phyloP scores from a whole-genome alignment of 1,140 invertebrate genomes.

The Hydropsyche tenuis region DNA sequence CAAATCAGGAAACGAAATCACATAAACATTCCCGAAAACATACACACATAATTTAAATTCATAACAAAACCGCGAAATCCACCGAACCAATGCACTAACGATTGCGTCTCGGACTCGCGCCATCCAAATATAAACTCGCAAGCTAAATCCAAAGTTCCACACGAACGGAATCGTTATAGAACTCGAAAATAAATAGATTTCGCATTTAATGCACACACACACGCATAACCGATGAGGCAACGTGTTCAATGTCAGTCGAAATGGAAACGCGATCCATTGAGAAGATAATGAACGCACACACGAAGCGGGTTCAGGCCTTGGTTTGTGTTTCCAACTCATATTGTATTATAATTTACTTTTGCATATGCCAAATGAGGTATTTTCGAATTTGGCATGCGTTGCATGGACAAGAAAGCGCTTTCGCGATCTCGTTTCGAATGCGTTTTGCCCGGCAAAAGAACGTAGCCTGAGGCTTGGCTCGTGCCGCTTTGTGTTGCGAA shows the following conservation, averaged over 20 bases:
- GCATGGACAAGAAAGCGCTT: conserved; percentile 21
- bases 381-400: not conserved
- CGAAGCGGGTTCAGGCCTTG: not conserved
- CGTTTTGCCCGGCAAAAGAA: conserved; percentile 7
- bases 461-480: conserved; percentile 44
- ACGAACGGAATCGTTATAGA: not conserved
- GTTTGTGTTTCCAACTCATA: too few relatives aligned
- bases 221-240: conserved; percentile 33
- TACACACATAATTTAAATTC: too few relatives aligned
- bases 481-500: conserved; percentile 42
- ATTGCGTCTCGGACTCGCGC: too few relatives aligned
- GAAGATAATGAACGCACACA: conserved; percentile 1
- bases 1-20: too few relatives aligned
- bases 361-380: too few relatives aligned
- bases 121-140: too few relatives aligned
- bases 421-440: conserved; percentile 21
- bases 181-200: not conserved
- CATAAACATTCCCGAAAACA: too few relatives aligned
- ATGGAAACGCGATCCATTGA: conserved; percentile 42
- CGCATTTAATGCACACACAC: not conserved
- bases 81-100: too few relatives aligned
- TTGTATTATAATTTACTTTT: too few relatives aligned
- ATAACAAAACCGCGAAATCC: too few relatives aligned
- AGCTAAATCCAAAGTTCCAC: not conserved
- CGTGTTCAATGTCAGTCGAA: conserved; percentile 44